Percentiles rank a stretch among this genome's conserved stretches.
Evolutionary conservation across 1,140 invertebrate genomes (phyloP).

Genomic region (Neomicropteryx cornuta): DNA sequence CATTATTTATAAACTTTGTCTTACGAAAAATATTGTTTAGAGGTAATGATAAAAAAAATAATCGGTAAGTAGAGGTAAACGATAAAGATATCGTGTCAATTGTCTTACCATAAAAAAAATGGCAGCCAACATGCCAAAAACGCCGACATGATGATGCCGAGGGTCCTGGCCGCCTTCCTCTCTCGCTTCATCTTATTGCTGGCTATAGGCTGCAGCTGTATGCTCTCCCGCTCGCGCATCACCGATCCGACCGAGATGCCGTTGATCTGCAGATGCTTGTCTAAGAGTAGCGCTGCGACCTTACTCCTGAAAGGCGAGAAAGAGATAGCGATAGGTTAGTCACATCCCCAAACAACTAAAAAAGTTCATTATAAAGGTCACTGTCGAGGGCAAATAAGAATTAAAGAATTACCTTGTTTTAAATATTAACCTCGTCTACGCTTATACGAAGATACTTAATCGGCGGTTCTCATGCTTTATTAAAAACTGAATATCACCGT

Average conservation of each 20-base stretch:
- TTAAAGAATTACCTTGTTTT: slow-evolving; percentile 1
- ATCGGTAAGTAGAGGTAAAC: too few relatives aligned
- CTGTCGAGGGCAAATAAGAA: neutral
- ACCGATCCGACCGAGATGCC: slow-evolving; percentile 61
- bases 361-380: neutral
- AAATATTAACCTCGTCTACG: too few relatives aligned
- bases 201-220: slow-evolving; percentile 48
- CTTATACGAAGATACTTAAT: too few relatives aligned
- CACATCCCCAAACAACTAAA: neutral
- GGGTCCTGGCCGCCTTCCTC: slow-evolving; percentile 85
- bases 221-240: slow-evolving; percentile 41
- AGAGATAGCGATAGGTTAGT: slow-evolving; percentile 5
- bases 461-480: too few relatives aligned
- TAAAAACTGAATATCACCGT: too few relatives aligned
- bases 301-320: slow-evolving; percentile 54
- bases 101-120: slow-evolving; percentile 78
- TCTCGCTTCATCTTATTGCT: slow-evolving; percentile 84
- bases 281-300: slow-evolving; percentile 69
- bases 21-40: too few relatives aligned
- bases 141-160: slow-evolving; percentile 91
- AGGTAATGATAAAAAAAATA: too few relatives aligned
- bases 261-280: slow-evolving; percentile 80
- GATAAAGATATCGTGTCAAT: slow-evolving; percentile 6
- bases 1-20: too few relatives aligned
- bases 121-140: slow-evolving; percentile 91